These are phyloP conservation scores for Anseranas semipalmata DNA, from an alignment of 2,113 vertebrate species.

Conservation along the genomic window DNA sequence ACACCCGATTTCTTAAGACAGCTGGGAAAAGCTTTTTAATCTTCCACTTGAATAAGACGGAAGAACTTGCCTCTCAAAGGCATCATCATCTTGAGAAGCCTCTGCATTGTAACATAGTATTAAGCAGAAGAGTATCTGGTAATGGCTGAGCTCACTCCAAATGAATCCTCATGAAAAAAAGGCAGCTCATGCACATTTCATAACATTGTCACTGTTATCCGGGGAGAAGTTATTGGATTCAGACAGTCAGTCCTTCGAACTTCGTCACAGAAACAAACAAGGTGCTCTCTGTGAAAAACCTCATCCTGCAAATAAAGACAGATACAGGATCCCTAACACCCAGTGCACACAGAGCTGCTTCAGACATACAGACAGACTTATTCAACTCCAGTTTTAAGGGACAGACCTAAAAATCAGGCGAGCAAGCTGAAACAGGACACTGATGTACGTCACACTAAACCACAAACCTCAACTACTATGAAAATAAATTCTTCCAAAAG, in stretches of 20 bases:
- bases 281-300: background rate
- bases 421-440: background rate
- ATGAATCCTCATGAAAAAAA: background rate
- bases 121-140: background rate
- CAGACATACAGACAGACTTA: background rate
- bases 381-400: background rate
- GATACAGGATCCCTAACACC: background rate
- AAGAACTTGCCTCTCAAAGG: background rate
- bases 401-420: background rate
- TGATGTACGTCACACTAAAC: background rate
- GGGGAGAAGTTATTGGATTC: background rate
- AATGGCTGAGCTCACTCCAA: background rate
- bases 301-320: background rate
- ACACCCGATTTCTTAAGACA: background rate
- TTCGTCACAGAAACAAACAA: background rate
- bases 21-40: background rate
- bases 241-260: background rate
- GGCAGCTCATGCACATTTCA: accelerated
- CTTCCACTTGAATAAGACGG: background rate
- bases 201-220: background rate
- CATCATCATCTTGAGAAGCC: background rate
- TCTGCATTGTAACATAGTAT: background rate
- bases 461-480: background rate
- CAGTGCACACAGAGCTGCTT: background rate
- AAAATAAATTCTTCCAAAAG: background rate